Conservation (phyloP, 2,113 vertebrate species). For the Vireo altiloquus region DNA sequence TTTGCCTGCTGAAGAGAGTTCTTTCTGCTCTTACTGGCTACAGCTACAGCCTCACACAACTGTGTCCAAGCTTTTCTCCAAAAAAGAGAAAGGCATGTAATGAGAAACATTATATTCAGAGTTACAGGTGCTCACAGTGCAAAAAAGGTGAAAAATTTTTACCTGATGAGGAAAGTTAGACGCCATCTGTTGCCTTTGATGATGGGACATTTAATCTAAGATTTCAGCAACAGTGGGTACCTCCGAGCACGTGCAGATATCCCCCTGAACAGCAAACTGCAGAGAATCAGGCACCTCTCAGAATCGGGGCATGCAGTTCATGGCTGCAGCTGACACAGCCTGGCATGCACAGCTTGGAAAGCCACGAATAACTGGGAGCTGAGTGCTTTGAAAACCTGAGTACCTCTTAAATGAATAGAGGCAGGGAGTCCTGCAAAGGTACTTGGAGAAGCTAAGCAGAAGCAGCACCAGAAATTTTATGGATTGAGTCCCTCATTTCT, state of each 20-base stretch:
- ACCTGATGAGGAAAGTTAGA: background rate
- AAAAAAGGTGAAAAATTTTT: background rate
- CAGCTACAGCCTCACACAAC: background rate
- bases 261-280: background rate
- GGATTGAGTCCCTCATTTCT: background rate
- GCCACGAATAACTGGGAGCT: background rate
- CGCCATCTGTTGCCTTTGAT: background rate
- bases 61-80: background rate
- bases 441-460: background rate
- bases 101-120: background rate
- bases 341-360: background rate
- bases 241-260: background rate
- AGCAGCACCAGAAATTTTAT: background rate
- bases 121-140: background rate
- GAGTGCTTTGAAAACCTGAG: background rate
- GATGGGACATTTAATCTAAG: background rate
- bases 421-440: background rate
- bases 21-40: background rate
- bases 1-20: background rate
- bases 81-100: background rate
- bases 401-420: background rate
- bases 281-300: background rate
- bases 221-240: background rate
- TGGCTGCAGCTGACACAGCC: background rate
- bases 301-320: accelerated